Conservation (phyloP, 2,888 invertebrate genomes). For the Papilio protenor region DNA sequence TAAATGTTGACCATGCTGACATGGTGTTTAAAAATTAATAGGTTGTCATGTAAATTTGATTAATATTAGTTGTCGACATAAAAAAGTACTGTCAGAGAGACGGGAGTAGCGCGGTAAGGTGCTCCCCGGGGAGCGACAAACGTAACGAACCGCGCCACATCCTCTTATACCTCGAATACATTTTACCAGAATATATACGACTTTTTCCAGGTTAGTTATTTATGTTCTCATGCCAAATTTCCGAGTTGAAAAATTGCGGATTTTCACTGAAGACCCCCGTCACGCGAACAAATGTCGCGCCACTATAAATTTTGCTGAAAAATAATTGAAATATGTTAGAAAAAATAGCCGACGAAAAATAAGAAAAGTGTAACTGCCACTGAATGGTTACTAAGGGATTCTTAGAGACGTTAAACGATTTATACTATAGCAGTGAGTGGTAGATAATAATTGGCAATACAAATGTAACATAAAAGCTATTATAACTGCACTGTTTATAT, state of each 20-base stretch:
- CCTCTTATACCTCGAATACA: conserved; percentile 78
- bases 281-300: conserved; percentile 53
- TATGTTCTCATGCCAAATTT: conserved; percentile 69
- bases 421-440: too few relatives aligned
- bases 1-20: too few relatives aligned
- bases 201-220: conserved; percentile 76
- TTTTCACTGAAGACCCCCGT: conserved; percentile 62
- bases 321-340: conserved; percentile 1
- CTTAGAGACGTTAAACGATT: too few relatives aligned
- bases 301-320: conserved; percentile 8
- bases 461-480: too few relatives aligned
- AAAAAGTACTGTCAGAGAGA: conserved; percentile 68
- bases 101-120: conserved; percentile 59
- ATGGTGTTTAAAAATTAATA: background rate
- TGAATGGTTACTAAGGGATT: too few relatives aligned
- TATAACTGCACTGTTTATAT: too few relatives aligned
- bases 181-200: conserved; percentile 71
- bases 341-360: background rate
- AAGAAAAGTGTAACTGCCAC: background rate
- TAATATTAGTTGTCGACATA: conserved; percentile 77
- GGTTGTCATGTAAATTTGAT: conserved; percentile 51
- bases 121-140: conserved; percentile 78
- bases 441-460: too few relatives aligned
- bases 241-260: conserved; percentile 63
- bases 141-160: conserved; percentile 79